Evolutionary conservation across 2,888 invertebrate genomes (phyloP), one percentile per base, ranked within the genome.

Genomic region (Diaperis boleti): DNA sequence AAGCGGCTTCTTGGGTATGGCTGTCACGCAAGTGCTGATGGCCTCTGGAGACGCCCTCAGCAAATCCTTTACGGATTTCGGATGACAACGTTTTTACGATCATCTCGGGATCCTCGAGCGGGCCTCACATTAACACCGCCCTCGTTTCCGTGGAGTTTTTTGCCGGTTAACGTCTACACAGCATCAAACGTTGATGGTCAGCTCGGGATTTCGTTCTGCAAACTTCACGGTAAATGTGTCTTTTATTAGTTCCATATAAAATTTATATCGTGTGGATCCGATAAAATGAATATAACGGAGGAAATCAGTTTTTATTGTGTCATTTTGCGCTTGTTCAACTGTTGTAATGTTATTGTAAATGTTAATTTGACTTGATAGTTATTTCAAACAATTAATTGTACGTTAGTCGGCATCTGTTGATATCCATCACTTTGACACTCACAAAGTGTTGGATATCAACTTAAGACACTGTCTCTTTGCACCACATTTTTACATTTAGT

Each of bases 61-160:
- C 74, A 75, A 76, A 76, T 77, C 77, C 75, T 77, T 76, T 73
- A 76, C 76, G 76, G 76, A 77, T 76, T 77, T 77, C 71, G 74
- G 76, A 76, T 72, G 78, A 77, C 76, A 77, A 76, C 76, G 75
- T 77, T 77, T 78, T 78, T 78, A 78, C 74, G 75, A 77, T 76
- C 77, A 72, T 70, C 74, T 66, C 68, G 76, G 76, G 76, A 76
- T 72, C 68, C 70, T 65, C 62, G 65, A 66, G 69, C 65, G 66
- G 68, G 68, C 72, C 67, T 62, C 70, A 65, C 75, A 75, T 75
- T 75, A 75, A 74, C 75, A 68, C 74, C 66, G 70, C 68, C 68
- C 69, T 67, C 56, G 50, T 54, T 52, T 45, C 44, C 52, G 22
- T 41, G 55, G 56, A 65, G 60, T 69, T 72, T 70, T 71, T 72